Evolutionary conservation across 1,140 invertebrate genomes (phyloP), one percentile per base, ranked within the genome.

Genomic region (Caenorhabditis tropicalis): DNA sequence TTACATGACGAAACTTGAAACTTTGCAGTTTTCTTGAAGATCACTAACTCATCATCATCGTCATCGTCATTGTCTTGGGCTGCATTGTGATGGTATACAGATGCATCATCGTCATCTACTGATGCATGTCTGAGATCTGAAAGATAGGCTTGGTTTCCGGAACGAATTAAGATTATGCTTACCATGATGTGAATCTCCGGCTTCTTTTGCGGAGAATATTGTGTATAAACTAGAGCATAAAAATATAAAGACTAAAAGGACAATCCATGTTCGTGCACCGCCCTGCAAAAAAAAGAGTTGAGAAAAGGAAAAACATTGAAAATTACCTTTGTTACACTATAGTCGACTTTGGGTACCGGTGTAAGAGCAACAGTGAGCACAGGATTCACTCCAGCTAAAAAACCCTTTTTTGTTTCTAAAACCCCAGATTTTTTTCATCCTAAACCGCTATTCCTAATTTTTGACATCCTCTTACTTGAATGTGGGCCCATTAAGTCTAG

Each of bases 161-260:
- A 19, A 6, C 19, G 33, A 49, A 15, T 21, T 49, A 19, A 27
- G 7, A 27, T 39, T 31, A 33, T 29, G 46, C 84, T 33, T 31
- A 85, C 84, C 84, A 74, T 53, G 81, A 81, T 53, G 49, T 48
- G 81, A 48, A 29, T 82, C 84, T 39, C 46, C 84, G 16, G 36
- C 56, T n/a, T 82, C 84, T 51, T 85, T 85, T 19, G 84, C 79
- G 39, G 84, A 85, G 60, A 85, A 81, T 24, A 85, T 56, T 24
- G 84, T 82, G 33, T 85, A 85, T 19, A 85, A 46, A 74, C 49
- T 65, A 33, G 80, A 65, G 58, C 84, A 85, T 29, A 85, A 43
- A 24, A 85, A 82, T 24, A 81, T 39, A 65, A 85, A 85, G 7
- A 85, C 84, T 27, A 85, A 31, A 36, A 85, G 81, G 16, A 85